These are phyloP conservation scores for Tangara arthus DNA, from an alignment of 2,797 vertebrate genomes.

Conservation along the genomic window DNA sequence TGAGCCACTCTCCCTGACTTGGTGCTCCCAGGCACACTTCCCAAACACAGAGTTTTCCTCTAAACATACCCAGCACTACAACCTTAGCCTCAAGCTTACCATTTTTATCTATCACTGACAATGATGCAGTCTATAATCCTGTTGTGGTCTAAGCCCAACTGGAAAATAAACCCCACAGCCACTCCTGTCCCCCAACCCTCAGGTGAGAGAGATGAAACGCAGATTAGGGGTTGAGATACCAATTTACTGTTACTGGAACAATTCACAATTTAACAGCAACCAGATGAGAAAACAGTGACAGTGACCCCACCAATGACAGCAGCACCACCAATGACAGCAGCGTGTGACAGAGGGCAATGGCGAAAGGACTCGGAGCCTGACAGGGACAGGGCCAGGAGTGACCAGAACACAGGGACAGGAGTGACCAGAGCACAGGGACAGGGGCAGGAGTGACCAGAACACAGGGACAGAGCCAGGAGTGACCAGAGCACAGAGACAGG, in stretches of 20 bases:
- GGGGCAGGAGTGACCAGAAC: not conserved
- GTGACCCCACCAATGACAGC: not conserved
- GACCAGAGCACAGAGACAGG: not conserved
- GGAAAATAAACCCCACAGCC: not conserved
- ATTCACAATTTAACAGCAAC: not conserved
- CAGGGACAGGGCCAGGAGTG: not conserved
- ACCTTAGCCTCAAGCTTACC: not conserved
- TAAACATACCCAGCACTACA: not conserved
- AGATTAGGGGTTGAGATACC: not conserved
- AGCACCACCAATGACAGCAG: not conserved
- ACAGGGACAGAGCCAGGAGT: too few relatives aligned
- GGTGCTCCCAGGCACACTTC: not conserved
- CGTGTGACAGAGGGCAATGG: too few relatives aligned
- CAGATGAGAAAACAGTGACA: not conserved
- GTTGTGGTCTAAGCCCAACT: not conserved
- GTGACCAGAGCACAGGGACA: too few relatives aligned
- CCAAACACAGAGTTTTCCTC: not conserved
- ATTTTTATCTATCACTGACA: not conserved
- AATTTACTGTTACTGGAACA: not conserved
- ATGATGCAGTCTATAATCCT: not conserved
- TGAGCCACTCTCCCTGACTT: not conserved
- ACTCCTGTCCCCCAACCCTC: fast-evolving
- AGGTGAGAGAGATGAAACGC: not conserved
- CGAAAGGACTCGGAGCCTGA: not conserved
- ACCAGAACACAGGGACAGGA: too few relatives aligned